Conservation (phyloP, 2,113 vertebrate genomes). For the Ageneiosus marmoratus region DNA sequence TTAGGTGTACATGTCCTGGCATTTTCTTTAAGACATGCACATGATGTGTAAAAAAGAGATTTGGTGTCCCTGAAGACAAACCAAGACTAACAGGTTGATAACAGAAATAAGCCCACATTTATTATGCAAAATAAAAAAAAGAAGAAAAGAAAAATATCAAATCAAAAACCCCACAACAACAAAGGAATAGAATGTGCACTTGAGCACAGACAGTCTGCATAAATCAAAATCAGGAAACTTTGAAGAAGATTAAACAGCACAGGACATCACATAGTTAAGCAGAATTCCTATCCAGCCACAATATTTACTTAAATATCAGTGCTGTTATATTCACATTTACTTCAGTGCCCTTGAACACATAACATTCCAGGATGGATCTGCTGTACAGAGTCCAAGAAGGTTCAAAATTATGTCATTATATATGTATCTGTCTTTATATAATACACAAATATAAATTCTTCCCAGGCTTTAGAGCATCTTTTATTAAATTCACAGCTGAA, state of each 20-base stretch:
- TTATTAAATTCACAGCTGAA: conserved; percentile 66
- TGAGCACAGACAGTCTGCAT: conserved; percentile 23
- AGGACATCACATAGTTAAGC: conserved; percentile 50
- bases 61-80: conserved; percentile 19
- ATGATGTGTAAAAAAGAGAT: conserved; percentile 6
- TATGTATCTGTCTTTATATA: conserved; percentile 72
- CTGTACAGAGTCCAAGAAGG: conserved; percentile 61
- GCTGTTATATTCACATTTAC: conserved; percentile 40
- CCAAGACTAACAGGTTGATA: conserved; percentile 28
- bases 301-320: conserved; percentile 45
- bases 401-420: conserved; percentile 73
- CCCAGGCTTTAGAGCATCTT: conserved; percentile 73
- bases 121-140: conserved; percentile 51
- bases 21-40: conserved; percentile 19
- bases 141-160: conserved; percentile 29
- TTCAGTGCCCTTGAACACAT: conserved; percentile 59
- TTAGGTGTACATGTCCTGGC: conserved; percentile 26
- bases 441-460: conserved; percentile 77
- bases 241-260: conserved; percentile 36
- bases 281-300: conserved; percentile 49
- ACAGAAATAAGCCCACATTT: conserved; percentile 54
- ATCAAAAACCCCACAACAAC: conserved; percentile 26
- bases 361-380: conserved; percentile 50
- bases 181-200: conserved; percentile 34
- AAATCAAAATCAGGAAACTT: conserved; percentile 23